Conservation (phyloP, 2,113 vertebrate genomes). For the Ictalurus punctatus region DNA sequence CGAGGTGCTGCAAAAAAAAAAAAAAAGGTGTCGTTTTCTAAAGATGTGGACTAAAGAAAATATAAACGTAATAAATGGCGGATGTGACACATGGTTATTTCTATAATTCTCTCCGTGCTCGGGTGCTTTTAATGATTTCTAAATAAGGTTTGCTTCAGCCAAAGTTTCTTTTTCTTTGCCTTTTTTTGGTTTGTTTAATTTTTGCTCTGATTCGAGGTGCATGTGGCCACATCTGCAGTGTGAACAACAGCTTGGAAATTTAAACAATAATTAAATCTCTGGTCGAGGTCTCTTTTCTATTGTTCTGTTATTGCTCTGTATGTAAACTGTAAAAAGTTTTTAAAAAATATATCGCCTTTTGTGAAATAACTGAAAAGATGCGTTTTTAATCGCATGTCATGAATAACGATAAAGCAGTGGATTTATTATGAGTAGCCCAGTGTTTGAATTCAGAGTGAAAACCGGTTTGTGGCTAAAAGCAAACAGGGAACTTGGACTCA, state of each 20-base stretch:
- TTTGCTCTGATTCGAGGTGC: not conserved
- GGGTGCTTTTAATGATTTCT: not conserved
- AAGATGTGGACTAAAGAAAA: not conserved
- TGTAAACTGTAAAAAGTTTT: not conserved
- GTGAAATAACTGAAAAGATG: not conserved
- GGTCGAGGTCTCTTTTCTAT: not conserved
- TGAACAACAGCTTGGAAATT: not conserved
- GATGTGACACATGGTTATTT: not conserved
- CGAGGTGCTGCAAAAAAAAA: not conserved
- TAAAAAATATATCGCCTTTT: not conserved
- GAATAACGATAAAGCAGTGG: not conserved
- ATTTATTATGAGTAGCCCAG: not conserved
- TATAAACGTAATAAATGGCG: not conserved
- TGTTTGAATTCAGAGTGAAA: constrained; percentile 55
- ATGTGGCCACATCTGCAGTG: not conserved
- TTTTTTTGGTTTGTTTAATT: no score
- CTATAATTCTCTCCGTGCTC: not conserved
- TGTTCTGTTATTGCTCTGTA: not conserved
- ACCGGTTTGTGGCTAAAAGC: constrained; percentile 63
- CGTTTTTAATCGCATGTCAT: not conserved
- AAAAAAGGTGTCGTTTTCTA: not conserved
- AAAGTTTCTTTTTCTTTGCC: not conserved
- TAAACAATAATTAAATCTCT: not conserved
- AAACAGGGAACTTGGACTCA: constrained; percentile 58
- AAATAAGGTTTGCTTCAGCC: not conserved